These are phyloP conservation scores for Torymus aiolomorphi DNA, from an alignment of 2,888 invertebrate genomes.

Conservation along the genomic window DNA sequence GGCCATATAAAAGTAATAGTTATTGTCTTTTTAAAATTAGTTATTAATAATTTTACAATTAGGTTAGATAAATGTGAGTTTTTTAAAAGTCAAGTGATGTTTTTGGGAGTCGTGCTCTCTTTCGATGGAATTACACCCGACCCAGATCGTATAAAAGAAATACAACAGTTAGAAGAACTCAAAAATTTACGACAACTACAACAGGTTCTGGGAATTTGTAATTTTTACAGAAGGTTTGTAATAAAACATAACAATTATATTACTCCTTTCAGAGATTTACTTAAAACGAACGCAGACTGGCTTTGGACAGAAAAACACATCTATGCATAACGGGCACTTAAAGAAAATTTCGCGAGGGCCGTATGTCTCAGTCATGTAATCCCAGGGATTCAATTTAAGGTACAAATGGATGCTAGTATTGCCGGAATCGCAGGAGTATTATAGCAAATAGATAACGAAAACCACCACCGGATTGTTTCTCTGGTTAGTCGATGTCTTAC, in stretches of 20 bases:
- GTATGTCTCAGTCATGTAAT: neutral
- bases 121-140: conserved; percentile 20
- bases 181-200: neutral
- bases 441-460: neutral
- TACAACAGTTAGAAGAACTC: conserved; percentile 58
- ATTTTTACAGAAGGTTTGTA: neutral
- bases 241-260: neutral
- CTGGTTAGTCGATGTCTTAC: neutral
- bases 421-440: too few relatives aligned
- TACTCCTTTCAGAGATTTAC: neutral
- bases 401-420: conserved; percentile 9
- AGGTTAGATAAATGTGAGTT: conserved; percentile 61
- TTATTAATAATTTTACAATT: conserved; percentile 59
- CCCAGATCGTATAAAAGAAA: conserved; percentile 54
- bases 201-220: too few relatives aligned
- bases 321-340: neutral
- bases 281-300: neutral
- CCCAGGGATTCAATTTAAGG: neutral
- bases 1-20: conserved; percentile 58
- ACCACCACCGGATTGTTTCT: neutral
- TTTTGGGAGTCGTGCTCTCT: conserved; percentile 48
- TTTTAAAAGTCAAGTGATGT: conserved; percentile 18
- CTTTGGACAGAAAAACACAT: neutral
- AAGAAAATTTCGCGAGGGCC: neutral
- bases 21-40: conserved; percentile 56